Evolutionary conservation across 2,113 vertebrate genomes (phyloP).

Genomic region (Amblyornis subalaris): DNA sequence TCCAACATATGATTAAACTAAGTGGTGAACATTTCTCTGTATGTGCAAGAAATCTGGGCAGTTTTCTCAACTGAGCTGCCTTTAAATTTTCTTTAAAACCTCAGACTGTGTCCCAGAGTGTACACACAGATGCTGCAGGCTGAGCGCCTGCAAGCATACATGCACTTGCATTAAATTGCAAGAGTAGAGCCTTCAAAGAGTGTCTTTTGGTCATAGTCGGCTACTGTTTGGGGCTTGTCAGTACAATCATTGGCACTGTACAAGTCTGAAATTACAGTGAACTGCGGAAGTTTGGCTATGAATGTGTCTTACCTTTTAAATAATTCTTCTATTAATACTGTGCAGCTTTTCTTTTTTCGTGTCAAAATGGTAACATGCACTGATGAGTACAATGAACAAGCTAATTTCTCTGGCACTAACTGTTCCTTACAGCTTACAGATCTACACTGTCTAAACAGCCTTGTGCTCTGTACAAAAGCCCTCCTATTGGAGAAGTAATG

Average conservation of each 20-base stretch:
- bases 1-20: background rate
- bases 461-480: constrained; percentile 31
- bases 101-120: background rate
- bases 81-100: background rate
- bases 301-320: background rate
- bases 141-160: background rate
- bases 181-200: background rate
- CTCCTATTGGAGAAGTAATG: constrained; percentile 18
- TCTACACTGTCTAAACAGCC: background rate
- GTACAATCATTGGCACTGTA: background rate
- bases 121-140: no score
- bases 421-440: background rate
- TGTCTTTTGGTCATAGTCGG: background rate
- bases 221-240: background rate
- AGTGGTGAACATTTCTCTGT: background rate
- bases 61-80: background rate
- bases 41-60: background rate
- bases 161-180: background rate
- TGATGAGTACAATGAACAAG: constrained; percentile 9
- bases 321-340: background rate
- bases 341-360: background rate
- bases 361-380: background rate
- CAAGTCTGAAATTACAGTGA: background rate
- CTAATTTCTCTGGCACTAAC: background rate
- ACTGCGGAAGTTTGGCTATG: background rate